A percentile compares a stretch with the other conserved stretches of the same genome.
Evolutionary conservation across 2,113 vertebrate genomes (phyloP).

Genomic region (Eubucco bourcierii): DNA sequence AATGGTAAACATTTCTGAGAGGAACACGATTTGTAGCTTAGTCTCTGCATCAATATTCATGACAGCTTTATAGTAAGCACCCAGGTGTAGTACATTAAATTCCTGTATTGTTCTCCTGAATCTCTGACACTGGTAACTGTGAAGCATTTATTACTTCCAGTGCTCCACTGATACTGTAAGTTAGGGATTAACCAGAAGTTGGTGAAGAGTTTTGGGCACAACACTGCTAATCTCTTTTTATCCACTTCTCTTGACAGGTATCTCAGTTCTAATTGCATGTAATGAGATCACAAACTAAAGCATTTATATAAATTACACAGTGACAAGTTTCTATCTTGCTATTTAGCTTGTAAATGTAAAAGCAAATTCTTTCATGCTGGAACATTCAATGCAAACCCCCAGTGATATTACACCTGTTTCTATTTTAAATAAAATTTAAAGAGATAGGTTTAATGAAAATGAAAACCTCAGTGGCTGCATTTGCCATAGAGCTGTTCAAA

Average conservation of each 20-base stretch:
- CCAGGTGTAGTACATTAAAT: not conserved
- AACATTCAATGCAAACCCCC: not conserved
- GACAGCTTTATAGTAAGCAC: not conserved
- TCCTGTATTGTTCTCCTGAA: not conserved
- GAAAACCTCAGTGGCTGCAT: not conserved
- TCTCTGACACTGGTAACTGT: conserved; percentile 9
- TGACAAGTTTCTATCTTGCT: not conserved
- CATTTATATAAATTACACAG: not conserved
- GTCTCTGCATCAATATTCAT: not conserved
- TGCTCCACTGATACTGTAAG: not conserved
- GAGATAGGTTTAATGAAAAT: not conserved
- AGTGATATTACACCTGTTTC: not conserved
- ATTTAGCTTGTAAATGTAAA: not conserved
- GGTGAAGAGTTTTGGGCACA: conserved; percentile 9
- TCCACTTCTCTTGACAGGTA: conserved; percentile 6
- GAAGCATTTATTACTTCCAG: not conserved
- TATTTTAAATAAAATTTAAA: not conserved
- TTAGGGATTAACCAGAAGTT: not conserved
- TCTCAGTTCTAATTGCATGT: not conserved
- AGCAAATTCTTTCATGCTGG: not conserved
- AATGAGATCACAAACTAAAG: conserved; percentile 16
- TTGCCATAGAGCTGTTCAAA: not conserved
- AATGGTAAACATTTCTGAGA: not conserved
- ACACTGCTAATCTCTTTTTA: not conserved
- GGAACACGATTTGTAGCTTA: not conserved